These are phyloP conservation scores for Agrotis segetum DNA, from an alignment of 2,888 invertebrate genomes.

Conservation along the genomic window DNA sequence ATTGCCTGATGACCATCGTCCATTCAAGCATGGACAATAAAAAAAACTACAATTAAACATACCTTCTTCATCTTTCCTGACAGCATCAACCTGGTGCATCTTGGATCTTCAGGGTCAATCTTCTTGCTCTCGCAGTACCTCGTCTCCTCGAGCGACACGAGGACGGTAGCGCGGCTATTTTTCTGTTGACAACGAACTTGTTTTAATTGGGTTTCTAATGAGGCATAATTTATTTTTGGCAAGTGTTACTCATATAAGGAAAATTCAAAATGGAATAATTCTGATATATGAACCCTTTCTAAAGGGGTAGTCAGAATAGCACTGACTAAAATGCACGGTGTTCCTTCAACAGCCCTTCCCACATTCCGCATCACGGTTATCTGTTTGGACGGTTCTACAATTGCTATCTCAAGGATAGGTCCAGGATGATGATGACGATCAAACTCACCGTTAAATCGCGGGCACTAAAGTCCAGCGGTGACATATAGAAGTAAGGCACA, in stretches of 20 bases:
- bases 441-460: constrained; percentile 92
- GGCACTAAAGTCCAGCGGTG: constrained; percentile 93
- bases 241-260: neutral
- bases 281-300: too few species aligned
- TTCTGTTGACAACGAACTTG: constrained; percentile 81
- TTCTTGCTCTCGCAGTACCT: constrained; percentile 92
- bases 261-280: neutral
- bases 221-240: neutral
- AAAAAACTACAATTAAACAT: constrained; percentile 43
- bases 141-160: constrained; percentile 93
- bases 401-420: too few species aligned
- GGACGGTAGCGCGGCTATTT: constrained; percentile 92
- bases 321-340: too few species aligned
- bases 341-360: too few species aligned
- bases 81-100: constrained; percentile 94
- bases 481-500: constrained; percentile 94
- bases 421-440: too few species aligned
- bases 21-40: neutral
- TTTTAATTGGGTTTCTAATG: constrained; percentile 11
- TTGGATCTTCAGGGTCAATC: constrained; percentile 94
- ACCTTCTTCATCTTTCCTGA: constrained; percentile 93
- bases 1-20: neutral
- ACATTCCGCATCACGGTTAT: too few species aligned
- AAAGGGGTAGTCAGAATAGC: too few species aligned
- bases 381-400: too few species aligned